Evolutionary conservation across 1,140 invertebrate genomes (phyloP).

Genomic region (Gonioctena quinquepunctata): DNA sequence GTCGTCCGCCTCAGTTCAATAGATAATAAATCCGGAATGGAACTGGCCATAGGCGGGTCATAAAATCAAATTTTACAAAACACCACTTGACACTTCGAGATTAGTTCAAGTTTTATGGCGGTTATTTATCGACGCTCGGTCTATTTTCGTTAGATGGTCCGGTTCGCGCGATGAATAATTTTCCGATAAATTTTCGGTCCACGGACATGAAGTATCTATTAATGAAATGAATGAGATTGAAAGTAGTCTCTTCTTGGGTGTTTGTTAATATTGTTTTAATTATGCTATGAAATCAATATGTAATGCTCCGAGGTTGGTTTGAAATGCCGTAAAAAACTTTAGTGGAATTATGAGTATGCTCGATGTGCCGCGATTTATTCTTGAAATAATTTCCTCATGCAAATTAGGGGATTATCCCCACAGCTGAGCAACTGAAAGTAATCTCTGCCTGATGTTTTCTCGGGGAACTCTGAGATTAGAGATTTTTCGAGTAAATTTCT

Average conservation of each 20-base stretch:
- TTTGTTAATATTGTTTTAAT: slow-evolving; percentile 7
- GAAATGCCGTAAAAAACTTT: no score
- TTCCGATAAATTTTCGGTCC: background rate
- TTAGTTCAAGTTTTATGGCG: slow-evolving; percentile 13
- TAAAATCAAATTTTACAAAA: slow-evolving; percentile 22
- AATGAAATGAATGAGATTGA: slow-evolving; percentile 12
- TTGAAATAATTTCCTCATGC: no score
- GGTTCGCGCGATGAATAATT: background rate
- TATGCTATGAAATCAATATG: background rate
- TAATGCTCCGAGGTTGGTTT: background rate
- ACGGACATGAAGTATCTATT: slow-evolving; percentile 18
- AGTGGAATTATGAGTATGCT: no score
- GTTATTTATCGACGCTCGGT: slow-evolving; percentile 12
- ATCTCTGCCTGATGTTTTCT: no score
- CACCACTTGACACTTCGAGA: slow-evolving; percentile 16
- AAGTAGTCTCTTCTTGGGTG: slow-evolving; percentile 8
- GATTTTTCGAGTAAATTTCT: no score
- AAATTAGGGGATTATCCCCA: no score
- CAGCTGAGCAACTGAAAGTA: no score
- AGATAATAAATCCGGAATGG: slow-evolving; percentile 10
- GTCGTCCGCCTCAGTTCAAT: slow-evolving; percentile 8
- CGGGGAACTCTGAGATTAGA: no score
- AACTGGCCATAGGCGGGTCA: slow-evolving; percentile 15
- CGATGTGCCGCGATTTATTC: no score
- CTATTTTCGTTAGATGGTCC: slow-evolving; percentile 10